A percentile compares a stretch with the other conserved stretches of the same genome.
These are phyloP conservation scores for Pedionomus torquatus DNA, from an alignment of 2,113 vertebrate species.

Conservation along the genomic window DNA sequence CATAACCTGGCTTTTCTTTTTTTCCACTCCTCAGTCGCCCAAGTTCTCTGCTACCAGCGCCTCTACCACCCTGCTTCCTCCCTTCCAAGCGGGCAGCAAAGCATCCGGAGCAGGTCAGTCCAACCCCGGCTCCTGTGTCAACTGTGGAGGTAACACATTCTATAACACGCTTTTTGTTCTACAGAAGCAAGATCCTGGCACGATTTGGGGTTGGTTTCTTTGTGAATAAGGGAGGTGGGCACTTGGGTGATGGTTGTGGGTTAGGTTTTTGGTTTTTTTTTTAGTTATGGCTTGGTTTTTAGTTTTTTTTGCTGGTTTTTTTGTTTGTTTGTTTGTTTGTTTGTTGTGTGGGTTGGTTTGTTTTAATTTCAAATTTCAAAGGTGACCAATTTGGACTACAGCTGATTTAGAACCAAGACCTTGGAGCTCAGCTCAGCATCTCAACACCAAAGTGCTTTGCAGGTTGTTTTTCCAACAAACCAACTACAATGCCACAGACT, in stretches of 20 bases:
- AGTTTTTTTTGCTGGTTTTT: neutral
- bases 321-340: neutral
- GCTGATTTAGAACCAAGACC: neutral
- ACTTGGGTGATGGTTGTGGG: neutral
- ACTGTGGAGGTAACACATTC: neutral
- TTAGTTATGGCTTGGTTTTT: neutral
- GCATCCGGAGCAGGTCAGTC: neutral
- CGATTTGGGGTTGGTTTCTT: neutral
- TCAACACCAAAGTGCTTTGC: neutral
- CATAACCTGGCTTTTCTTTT: neutral
- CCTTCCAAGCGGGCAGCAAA: neutral
- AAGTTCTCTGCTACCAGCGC: neutral
- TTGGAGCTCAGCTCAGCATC: neutral
- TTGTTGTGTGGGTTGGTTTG: neutral
- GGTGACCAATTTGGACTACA: neutral
- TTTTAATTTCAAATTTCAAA: neutral
- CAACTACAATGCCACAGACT: neutral
- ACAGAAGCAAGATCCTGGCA: neutral
- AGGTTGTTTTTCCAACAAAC: neutral
- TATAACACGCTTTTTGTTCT: neutral
- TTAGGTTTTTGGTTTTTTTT: neutral
- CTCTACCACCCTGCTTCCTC: neutral
- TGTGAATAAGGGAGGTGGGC: neutral
- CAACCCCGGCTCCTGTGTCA: neutral
- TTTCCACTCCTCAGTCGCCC: fast-evolving